A percentile compares a stretch with the other conserved stretches of the same genome.
Conservation (phyloP, 2,888 invertebrate species). For the Odontomyia ornata region DNA sequence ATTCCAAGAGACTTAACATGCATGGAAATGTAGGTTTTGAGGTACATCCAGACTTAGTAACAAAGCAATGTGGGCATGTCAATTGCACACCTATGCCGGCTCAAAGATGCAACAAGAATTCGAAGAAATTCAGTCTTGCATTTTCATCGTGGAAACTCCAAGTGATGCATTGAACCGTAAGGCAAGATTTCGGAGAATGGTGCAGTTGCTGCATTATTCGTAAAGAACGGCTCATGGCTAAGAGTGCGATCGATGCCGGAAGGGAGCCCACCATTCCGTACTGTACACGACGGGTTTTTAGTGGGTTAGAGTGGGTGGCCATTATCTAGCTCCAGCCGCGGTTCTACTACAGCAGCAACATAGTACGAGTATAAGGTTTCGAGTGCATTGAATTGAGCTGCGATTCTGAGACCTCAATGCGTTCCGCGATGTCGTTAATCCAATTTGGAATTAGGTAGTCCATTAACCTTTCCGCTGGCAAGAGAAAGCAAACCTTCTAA, state of each 20-base stretch:
- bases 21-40: too few relatives aligned
- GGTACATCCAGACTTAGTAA: too few relatives aligned
- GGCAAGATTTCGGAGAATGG: not conserved
- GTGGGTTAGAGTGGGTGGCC: slow-evolving; percentile 4
- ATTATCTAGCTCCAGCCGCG: not conserved
- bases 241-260: not conserved
- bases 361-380: not conserved
- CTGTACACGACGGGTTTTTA: not conserved
- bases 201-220: not conserved
- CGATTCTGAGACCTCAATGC: not conserved
- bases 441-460: slow-evolving; percentile 52
- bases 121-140: too few relatives aligned
- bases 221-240: not conserved
- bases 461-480: slow-evolving; percentile 50
- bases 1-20: too few relatives aligned
- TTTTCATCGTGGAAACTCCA: not conserved
- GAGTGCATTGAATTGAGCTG: not conserved
- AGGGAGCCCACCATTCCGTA: not conserved
- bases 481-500: slow-evolving; percentile 51
- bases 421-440: slow-evolving; percentile 36
- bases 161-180: not conserved
- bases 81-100: too few relatives aligned
- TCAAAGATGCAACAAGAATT: too few relatives aligned
- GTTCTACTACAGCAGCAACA: too few relatives aligned
- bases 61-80: too few relatives aligned